Percentiles rank a stretch among this genome's conserved stretches.
Evolutionary conservation across 2,888 invertebrate species (phyloP).

Genomic region (Cremastobaeus sp.): DNA sequence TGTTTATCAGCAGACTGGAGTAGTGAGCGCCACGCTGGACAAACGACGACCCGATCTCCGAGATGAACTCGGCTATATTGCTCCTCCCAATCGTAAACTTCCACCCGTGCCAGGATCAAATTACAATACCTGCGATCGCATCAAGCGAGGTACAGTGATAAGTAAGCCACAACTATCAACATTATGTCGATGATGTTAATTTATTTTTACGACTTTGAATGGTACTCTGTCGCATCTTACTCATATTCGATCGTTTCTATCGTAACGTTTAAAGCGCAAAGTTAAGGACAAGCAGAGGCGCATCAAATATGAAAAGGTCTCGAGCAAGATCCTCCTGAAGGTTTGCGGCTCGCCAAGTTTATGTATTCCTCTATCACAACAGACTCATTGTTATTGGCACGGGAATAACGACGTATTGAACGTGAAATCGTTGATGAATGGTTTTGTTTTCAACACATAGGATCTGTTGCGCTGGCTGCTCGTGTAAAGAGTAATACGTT

Average conservation of each 20-base stretch:
- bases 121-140: slow-evolving; percentile 94
- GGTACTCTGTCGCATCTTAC: slow-evolving; percentile 74
- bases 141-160: slow-evolving; percentile 95
- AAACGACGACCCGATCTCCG: slow-evolving; percentile 90
- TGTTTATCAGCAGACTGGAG: slow-evolving; percentile 91
- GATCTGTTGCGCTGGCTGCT: too few relatives aligned
- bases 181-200: slow-evolving; percentile 68
- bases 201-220: slow-evolving; percentile 60
- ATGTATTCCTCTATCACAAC: slow-evolving; percentile 22
- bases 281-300: slow-evolving; percentile 48
- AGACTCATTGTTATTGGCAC: slow-evolving; percentile 34
- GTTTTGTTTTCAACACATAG: too few relatives aligned
- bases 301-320: slow-evolving; percentile 33
- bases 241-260: slow-evolving; percentile 71
- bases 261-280: slow-evolving; percentile 34
- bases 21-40: slow-evolving; percentile 86
- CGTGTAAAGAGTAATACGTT: neutral
- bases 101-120: slow-evolving; percentile 95
- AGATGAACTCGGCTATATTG: slow-evolving; percentile 94
- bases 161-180: slow-evolving; percentile 83
- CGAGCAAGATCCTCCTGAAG: slow-evolving; percentile 41
- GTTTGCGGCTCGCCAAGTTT: slow-evolving; percentile 51
- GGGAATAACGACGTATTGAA: slow-evolving; percentile 18
- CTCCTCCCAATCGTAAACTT: slow-evolving; percentile 93
- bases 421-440: too few relatives aligned